phyloP scores from a whole-genome alignment of 1,140 invertebrate species.

The Phenacoccus solenopsis region DNA sequence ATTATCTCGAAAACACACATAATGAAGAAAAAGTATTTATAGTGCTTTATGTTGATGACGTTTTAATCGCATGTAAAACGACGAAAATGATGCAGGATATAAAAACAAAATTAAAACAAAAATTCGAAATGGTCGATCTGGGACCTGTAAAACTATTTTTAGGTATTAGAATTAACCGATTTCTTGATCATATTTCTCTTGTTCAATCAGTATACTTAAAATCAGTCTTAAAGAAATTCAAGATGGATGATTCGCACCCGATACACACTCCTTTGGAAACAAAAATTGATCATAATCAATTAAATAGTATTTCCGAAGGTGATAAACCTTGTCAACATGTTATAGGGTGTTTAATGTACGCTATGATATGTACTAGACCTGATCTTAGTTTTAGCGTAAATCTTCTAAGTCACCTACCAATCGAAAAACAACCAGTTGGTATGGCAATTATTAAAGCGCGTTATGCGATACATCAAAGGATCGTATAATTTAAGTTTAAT shows the following conservation, averaged over 20 bases:
- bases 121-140: constrained; percentile 26
- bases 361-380: constrained; percentile 30
- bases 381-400: constrained; percentile 31
- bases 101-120: constrained; percentile 12
- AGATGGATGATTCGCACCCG: constrained; percentile 13
- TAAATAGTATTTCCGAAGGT: constrained; percentile 22
- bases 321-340: constrained; percentile 22
- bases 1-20: neutral
- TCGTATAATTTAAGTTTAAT: constrained; percentile 23
- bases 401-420: neutral
- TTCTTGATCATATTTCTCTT: neutral
- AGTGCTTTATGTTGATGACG: constrained; percentile 20
- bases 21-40: neutral
- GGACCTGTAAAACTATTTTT: constrained; percentile 27
- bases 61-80: constrained; percentile 6
- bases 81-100: constrained; percentile 9
- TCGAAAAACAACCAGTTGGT: constrained; percentile 19
- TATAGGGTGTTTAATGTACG: constrained; percentile 30
- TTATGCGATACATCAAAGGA: constrained; percentile 28
- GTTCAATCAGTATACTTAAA: constrained; percentile 17
- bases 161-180: constrained; percentile 20
- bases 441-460: constrained; percentile 25
- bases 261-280: constrained; percentile 14
- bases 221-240: constrained; percentile 19
- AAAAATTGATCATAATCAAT: neutral